Conservation (phyloP, 2,113 vertebrate genomes). For the Mormoops blainvillei region DNA sequence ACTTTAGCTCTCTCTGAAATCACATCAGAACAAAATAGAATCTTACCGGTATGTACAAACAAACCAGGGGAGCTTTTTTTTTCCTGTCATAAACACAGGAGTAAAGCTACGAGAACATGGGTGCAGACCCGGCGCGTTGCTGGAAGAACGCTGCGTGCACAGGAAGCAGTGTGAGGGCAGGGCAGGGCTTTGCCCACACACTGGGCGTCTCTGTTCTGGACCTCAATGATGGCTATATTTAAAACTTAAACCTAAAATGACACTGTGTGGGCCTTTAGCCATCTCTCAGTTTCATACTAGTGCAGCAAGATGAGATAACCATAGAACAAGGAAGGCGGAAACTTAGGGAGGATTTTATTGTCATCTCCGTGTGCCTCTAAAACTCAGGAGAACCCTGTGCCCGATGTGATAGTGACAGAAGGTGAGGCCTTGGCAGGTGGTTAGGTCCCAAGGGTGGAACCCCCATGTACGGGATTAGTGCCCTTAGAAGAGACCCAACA, state of each 20-base stretch:
- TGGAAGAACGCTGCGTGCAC: rapidly evolving
- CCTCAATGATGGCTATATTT: too few relatives aligned
- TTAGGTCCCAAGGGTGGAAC: background rate
- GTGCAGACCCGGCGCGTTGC: rapidly evolving
- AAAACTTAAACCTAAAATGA: background rate
- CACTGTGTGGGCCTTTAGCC: background rate
- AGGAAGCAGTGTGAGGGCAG: rapidly evolving
- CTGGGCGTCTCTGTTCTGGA: background rate
- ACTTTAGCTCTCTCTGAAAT: background rate
- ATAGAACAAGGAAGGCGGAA: background rate
- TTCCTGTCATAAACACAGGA: background rate
- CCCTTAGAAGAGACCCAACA: background rate
- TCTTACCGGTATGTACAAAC: background rate
- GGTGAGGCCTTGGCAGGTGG: background rate
- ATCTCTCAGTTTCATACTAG: background rate
- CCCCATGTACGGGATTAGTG: background rate
- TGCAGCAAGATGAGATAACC: background rate
- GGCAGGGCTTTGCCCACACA: background rate
- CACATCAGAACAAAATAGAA: background rate
- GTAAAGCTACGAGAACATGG: background rate
- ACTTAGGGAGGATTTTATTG: background rate
- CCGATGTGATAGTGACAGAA: background rate
- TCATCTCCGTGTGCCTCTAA: background rate
- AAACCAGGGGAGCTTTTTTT: background rate
- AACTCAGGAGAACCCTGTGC: background rate